Evolutionary conservation across 2,888 invertebrate genomes (phyloP), one percentile per base, ranked within the genome.

Genomic region (Agrochola circellaris): DNA sequence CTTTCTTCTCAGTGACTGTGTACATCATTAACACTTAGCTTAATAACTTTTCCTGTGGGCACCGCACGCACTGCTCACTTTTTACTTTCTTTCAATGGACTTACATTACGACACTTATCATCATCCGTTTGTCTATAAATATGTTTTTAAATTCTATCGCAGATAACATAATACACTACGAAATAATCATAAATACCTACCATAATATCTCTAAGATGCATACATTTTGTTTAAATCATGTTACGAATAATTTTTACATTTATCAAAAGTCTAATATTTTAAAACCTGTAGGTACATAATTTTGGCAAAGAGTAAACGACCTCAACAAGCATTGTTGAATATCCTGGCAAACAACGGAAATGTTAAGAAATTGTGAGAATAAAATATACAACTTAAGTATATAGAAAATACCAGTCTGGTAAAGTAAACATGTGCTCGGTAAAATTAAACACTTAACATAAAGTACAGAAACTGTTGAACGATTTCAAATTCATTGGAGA

Each of bases 1-100:
- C 88, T 88, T 88, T 85, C 81, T 80, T 87, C 75, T 67, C 56
- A 65, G 30, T 34, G 58, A 64, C 62, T 73, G 17, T 51, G 17
- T 73, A 56, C 73, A 56, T 81, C 75, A 85, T 82, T 82, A 79
- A 61, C 45, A 67, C 61, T 11, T 42, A 61, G 64, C 60, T 70
- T 77, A 56, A 75, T 65, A 77, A 60, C 75, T 71, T 75, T 84
- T 71, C 75, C 68, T 74, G 64, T 67, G 42, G n/a, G 30, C 69
- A 74, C 26, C n/a, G 11, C 81, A 71, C 45, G 60, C 62, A 76
- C 42, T 73, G 56, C 48, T 64, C 38, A 56, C 34, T 26, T 79
- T 79, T 75, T 74, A 84, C 71, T 84, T 79, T 82, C 68, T 45
- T 75, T 75, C n/a, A 38, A 23, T 72, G 17, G 17, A 69, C 62